Conservation (phyloP, 2,797 vertebrate genomes). For the Sebastiscus albofasciatus region DNA sequence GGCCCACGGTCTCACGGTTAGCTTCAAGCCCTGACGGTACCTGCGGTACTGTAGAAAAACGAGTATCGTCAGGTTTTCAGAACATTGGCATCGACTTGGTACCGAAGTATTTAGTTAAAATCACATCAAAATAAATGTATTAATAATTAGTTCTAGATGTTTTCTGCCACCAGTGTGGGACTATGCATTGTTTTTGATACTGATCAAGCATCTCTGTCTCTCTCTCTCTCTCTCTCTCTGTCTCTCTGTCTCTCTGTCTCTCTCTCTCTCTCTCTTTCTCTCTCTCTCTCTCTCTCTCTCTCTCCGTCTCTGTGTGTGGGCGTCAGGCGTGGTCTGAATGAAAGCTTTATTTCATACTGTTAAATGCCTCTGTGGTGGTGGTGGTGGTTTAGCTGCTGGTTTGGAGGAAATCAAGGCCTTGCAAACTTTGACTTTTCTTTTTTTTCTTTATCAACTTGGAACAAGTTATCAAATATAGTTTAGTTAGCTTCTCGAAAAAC, state of each 20-base stretch:
- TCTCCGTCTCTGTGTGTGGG: conserved; percentile 2
- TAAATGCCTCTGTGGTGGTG: conserved; percentile 36
- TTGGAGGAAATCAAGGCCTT: conserved; percentile 1
- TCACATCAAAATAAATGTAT: no score
- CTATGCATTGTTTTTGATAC: neutral
- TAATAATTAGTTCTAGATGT: no score
- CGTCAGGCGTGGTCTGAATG: conserved; percentile 52
- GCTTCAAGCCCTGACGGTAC: no score
- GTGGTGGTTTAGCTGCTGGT: neutral
- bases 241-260: neutral
- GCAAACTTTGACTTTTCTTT: neutral
- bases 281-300: neutral
- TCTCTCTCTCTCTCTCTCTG: neutral
- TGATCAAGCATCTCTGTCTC: neutral
- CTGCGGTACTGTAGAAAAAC: no score
- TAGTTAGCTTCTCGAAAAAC: neutral
- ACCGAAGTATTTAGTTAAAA: no score
- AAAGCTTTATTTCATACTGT: conserved; percentile 54
- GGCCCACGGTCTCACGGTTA: no score
- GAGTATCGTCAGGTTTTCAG: no score
- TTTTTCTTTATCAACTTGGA: neutral
- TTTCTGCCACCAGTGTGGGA: no score
- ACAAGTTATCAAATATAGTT: neutral
- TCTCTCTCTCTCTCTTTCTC: neutral
- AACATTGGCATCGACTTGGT: no score